phyloP scores from a whole-genome alignment of 2,113 vertebrate genomes.

The Corythaeola cristata region DNA sequence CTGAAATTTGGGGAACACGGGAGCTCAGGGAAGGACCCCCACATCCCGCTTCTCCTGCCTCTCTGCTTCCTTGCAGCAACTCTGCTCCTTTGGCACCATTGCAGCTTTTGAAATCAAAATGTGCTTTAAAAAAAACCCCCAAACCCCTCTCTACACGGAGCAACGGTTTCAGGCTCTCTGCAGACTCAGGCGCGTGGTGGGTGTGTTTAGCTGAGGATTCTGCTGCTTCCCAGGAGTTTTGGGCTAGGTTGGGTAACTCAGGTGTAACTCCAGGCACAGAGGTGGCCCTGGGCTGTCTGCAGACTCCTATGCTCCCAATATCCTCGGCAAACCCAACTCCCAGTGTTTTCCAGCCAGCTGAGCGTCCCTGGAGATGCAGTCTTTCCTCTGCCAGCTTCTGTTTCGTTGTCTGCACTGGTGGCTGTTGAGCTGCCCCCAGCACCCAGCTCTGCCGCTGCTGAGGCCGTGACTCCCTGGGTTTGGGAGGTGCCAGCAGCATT shows the following conservation, averaged over 20 bases:
- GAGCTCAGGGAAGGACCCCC: not conserved
- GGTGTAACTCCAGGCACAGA: not conserved
- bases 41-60: rapidly evolving
- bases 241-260: not conserved
- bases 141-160: rapidly evolving
- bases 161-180: not conserved
- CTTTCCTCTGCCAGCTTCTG: not conserved
- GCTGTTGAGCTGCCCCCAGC: not conserved
- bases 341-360: not conserved
- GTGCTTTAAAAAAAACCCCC: not conserved
- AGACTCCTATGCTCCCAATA: rapidly evolving
- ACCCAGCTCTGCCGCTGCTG: not conserved
- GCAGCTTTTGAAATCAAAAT: not conserved
- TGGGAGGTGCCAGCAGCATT: not conserved
- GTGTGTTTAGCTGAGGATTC: rapidly evolving
- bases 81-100: rapidly evolving
- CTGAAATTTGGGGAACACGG: not conserved
- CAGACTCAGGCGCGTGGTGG: not conserved
- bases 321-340: not conserved
- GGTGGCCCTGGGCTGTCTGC: not conserved
- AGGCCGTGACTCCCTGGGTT: not conserved
- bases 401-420: no score
- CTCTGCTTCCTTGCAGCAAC: not conserved
- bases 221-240: not conserved
- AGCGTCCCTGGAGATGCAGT: rapidly evolving